Evolutionary conservation across 2,888 invertebrate genomes (phyloP).

Genomic region (Hypselothyrea guttata): DNA sequence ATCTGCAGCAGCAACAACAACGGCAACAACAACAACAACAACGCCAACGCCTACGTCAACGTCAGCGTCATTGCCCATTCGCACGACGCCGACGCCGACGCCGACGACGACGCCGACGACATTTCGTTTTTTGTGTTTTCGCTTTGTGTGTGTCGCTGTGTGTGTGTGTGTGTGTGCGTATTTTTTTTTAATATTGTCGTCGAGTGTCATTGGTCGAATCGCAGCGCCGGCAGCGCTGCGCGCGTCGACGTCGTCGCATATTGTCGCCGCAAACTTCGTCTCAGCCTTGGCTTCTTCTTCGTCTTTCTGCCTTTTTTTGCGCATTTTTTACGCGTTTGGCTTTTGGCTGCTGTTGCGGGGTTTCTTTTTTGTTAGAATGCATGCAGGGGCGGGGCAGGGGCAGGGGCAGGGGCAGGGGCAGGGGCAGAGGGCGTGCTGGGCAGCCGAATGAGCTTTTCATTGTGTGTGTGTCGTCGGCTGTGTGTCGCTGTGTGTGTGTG

Average conservation of each 20-base stretch:
- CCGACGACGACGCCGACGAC: slow-evolving; percentile 53
- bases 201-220: slow-evolving; percentile 82
- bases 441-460: slow-evolving; percentile 70
- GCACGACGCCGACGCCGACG: slow-evolving; percentile 24
- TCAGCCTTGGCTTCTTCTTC: neutral
- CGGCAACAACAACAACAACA: slow-evolving; percentile 27
- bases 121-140: slow-evolving; percentile 68
- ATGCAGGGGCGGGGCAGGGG: slow-evolving; percentile 32
- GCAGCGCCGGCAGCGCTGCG: slow-evolving; percentile 53
- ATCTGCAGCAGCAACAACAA: slow-evolving; percentile 43
- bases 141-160: slow-evolving; percentile 49
- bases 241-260: slow-evolving; percentile 50
- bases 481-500: slow-evolving; percentile 38
- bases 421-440: slow-evolving; percentile 11
- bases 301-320: slow-evolving; percentile 8
- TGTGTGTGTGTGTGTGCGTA: slow-evolving; percentile 39
- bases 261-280: slow-evolving; percentile 60
- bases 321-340: slow-evolving; percentile 11
- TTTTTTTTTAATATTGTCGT: slow-evolving; percentile 80
- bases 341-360: slow-evolving; percentile 24
- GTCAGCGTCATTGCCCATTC: slow-evolving; percentile 14
- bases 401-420: slow-evolving; percentile 9
- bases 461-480: slow-evolving; percentile 54
- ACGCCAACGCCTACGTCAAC: slow-evolving; percentile 23
- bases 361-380: slow-evolving; percentile 67